Evolutionary conservation across 2,113 vertebrate species (phyloP).

Genomic region (Gymnobelideus leadbeateri): DNA sequence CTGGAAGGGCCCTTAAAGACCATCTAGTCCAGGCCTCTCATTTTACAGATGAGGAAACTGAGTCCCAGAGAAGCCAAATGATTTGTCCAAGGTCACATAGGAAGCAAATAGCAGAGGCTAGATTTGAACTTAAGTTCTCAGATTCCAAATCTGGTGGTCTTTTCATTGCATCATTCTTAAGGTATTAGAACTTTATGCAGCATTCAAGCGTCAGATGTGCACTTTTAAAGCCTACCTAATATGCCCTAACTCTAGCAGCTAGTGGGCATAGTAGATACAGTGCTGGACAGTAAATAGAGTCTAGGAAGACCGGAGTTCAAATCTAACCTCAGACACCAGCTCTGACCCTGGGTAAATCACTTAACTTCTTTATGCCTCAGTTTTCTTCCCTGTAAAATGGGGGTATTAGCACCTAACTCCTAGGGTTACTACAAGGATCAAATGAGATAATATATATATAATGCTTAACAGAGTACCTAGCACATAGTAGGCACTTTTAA

Average conservation of each 20-base stretch:
- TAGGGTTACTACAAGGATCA: neutral
- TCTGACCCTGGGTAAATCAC: neutral
- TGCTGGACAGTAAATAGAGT: neutral
- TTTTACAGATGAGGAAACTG: slow-evolving; percentile 3
- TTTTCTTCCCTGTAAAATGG: neutral
- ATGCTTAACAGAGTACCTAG: neutral
- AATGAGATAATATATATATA: neutral
- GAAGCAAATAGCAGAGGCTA: neutral
- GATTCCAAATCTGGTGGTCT: neutral
- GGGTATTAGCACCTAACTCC: neutral
- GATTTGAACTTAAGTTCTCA: neutral
- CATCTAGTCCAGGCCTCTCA: neutral
- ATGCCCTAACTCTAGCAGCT: neutral
- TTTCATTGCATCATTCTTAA: neutral
- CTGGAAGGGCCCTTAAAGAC: neutral
- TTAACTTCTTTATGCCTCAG: neutral
- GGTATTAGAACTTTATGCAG: neutral
- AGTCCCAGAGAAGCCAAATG: neutral
- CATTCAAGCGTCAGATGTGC: neutral
- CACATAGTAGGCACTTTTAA: neutral
- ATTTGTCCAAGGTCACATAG: neutral
- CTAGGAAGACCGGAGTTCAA: neutral
- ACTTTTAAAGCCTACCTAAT: neutral
- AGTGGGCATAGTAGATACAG: neutral
- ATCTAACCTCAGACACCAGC: neutral